A percentile compares a stretch with the other conserved stretches of the same genome.
phyloP scores from a whole-genome alignment of 2,888 invertebrate genomes.

The Sminthurides aquaticus region DNA sequence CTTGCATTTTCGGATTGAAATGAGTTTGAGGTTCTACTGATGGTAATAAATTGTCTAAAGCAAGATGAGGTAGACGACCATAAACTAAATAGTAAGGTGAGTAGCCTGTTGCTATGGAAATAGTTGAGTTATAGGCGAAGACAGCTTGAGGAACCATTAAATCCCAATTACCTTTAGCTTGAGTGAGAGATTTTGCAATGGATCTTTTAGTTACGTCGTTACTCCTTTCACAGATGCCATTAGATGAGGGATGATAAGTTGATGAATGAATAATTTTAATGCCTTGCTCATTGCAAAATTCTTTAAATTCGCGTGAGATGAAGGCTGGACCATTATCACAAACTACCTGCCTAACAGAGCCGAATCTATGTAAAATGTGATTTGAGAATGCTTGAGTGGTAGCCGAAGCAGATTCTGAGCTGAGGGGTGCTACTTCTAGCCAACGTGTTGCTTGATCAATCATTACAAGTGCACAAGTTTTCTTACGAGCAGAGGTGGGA shows the following conservation, averaged over 20 bases:
- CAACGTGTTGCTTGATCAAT: slow-evolving; percentile 38
- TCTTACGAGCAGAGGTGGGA: neutral
- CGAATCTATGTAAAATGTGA: neutral
- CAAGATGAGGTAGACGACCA: neutral
- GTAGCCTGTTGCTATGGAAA: neutral
- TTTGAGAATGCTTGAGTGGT: neutral
- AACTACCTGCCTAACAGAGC: neutral
- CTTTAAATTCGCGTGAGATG: neutral
- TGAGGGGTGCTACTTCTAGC: slow-evolving; percentile 22
- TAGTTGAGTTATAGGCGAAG: neutral
- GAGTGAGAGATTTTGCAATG: neutral
- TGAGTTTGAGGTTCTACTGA: neutral
- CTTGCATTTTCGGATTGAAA: neutral
- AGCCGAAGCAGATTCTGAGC: neutral
- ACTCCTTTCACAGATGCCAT: neutral
- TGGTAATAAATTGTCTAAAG: neutral
- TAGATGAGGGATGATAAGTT: neutral
- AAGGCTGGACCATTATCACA: slow-evolving; percentile 1
- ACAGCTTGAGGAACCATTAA: neutral
- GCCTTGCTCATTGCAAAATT: neutral
- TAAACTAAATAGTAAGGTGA: slow-evolving; percentile 1
- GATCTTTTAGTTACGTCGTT: slow-evolving; percentile 1
- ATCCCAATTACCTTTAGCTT: neutral
- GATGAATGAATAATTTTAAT: neutral
- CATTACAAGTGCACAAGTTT: slow-evolving; percentile 30